Percentiles rank a stretch among this genome's conserved stretches.
Evolutionary conservation across 2,113 vertebrate species (phyloP).

Genomic region (Macrotus californicus): DNA sequence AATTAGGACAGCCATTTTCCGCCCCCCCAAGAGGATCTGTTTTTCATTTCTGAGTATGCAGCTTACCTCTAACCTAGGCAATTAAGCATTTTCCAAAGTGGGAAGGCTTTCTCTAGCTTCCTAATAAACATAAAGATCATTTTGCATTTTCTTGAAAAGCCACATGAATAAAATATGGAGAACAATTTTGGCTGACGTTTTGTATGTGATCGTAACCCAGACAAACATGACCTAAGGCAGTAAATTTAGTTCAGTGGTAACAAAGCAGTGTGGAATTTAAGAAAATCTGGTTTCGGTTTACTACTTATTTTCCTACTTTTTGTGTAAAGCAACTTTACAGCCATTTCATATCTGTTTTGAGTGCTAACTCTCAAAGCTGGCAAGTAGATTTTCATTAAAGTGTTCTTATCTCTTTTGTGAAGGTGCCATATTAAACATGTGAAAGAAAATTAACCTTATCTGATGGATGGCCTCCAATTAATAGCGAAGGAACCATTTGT

Average conservation of each 20-base stretch:
- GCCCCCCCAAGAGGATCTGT: neutral
- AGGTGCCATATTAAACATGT: conserved; percentile 23
- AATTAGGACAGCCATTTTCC: conserved; percentile 47
- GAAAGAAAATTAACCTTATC: conserved; percentile 50
- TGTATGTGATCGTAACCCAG: neutral
- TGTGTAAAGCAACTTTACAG: neutral
- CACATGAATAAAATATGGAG: neutral
- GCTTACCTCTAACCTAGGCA: conserved; percentile 51
- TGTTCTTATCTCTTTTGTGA: conserved; percentile 28
- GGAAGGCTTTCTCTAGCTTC: neutral
- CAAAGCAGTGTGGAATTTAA: conserved; percentile 18
- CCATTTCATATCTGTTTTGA: conserved; percentile 22
- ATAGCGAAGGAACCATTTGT: conserved; percentile 15
- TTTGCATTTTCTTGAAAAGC: conserved; percentile 52
- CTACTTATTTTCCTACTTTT: conserved; percentile 23
- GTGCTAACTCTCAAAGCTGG: neutral
- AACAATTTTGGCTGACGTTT: neutral
- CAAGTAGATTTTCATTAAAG: conserved; percentile 22
- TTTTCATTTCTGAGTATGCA: conserved; percentile 38
- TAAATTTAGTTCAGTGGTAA: conserved; percentile 8
- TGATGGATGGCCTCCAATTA: neutral
- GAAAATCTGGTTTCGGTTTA: conserved; percentile 43
- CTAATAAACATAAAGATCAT: neutral
- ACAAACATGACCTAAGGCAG: neutral
- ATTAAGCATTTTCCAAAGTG: conserved; percentile 26